phyloP scores from a whole-genome alignment of 1,140 invertebrate species.

The Helicoverpa armigera region DNA sequence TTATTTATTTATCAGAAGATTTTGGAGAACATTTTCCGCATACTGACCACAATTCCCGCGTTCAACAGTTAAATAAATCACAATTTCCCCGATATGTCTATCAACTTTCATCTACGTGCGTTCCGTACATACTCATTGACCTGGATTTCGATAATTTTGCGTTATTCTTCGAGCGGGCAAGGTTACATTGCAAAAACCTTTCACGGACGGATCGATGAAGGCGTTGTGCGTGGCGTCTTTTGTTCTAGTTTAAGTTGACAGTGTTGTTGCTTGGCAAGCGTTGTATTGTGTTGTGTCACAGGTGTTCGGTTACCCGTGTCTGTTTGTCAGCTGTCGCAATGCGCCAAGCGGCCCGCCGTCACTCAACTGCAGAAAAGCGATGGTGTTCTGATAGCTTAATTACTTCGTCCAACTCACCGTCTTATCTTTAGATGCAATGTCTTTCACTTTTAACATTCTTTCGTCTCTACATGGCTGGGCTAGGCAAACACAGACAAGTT shows the following conservation, averaged over 20 bases:
- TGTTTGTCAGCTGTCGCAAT: slow-evolving; percentile 56
- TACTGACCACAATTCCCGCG: neutral
- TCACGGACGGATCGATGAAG: slow-evolving; percentile 56
- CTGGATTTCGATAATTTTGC: slow-evolving; percentile 59
- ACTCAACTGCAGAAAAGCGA: slow-evolving; percentile 6
- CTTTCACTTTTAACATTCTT: slow-evolving; percentile 45
- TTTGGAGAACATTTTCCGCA: neutral
- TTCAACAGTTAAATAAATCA: slow-evolving; percentile 46
- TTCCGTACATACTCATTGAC: slow-evolving; percentile 55
- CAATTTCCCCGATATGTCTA: slow-evolving; percentile 50
- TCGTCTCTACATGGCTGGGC: slow-evolving; percentile 20
- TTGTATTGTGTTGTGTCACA: slow-evolving; percentile 50
- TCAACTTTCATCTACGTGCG: slow-evolving; percentile 57
- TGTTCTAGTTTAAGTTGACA: slow-evolving; percentile 48
- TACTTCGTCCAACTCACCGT: slow-evolving; percentile 7
- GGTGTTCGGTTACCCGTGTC: slow-evolving; percentile 59
- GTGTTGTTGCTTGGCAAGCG: slow-evolving; percentile 44
- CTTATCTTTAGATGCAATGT: slow-evolving; percentile 43
- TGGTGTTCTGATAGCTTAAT: slow-evolving; percentile 52
- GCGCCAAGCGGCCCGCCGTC: slow-evolving; percentile 22
- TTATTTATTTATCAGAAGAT: neutral
- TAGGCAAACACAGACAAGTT: neutral
- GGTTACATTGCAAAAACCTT: slow-evolving; percentile 62
- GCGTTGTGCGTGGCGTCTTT: slow-evolving; percentile 39
- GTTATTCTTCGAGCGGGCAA: slow-evolving; percentile 57